Conservation (phyloP, 2,888 invertebrate genomes). For the Eretmocerus hayati region DNA sequence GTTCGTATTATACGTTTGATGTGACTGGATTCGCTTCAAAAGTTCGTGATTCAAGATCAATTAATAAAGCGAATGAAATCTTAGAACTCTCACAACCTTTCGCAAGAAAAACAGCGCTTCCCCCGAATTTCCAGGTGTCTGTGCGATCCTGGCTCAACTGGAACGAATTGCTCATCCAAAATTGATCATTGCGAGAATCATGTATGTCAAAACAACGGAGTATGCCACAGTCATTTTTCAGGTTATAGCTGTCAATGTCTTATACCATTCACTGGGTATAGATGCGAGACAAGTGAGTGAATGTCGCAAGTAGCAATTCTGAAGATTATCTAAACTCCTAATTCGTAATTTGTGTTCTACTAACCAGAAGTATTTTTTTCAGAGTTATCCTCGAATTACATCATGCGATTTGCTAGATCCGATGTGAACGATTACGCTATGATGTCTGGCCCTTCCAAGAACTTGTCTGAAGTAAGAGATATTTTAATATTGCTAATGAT, state of each 20-base stretch:
- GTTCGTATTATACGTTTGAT: no score
- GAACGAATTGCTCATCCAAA: constrained; percentile 47
- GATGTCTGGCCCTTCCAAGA: constrained; percentile 47
- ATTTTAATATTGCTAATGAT: neutral
- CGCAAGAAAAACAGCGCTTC: no score
- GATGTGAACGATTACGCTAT: constrained; percentile 56
- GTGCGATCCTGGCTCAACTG: constrained; percentile 53
- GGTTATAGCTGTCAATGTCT: constrained; percentile 50
- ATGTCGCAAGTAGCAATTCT: neutral
- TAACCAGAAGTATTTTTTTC: constrained; percentile 6
- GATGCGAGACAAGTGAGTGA: constrained; percentile 48
- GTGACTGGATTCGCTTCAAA: no score
- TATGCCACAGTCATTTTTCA: constrained; percentile 42
- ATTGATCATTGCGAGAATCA: constrained; percentile 44
- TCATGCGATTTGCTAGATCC: constrained; percentile 53
- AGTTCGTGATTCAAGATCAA: no score
- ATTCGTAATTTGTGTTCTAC: no score
- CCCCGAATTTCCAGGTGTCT: constrained; percentile 48
- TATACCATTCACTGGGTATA: constrained; percentile 47
- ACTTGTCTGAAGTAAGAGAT: constrained; percentile 47
- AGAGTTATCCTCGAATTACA: constrained; percentile 50
- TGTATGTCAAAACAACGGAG: constrained; percentile 46
- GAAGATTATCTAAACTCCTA: no score
- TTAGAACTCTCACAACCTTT: no score
- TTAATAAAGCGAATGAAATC: no score